phyloP scores from a whole-genome alignment of 1,140 invertebrate genomes.

The Penaeus chinensis region DNA sequence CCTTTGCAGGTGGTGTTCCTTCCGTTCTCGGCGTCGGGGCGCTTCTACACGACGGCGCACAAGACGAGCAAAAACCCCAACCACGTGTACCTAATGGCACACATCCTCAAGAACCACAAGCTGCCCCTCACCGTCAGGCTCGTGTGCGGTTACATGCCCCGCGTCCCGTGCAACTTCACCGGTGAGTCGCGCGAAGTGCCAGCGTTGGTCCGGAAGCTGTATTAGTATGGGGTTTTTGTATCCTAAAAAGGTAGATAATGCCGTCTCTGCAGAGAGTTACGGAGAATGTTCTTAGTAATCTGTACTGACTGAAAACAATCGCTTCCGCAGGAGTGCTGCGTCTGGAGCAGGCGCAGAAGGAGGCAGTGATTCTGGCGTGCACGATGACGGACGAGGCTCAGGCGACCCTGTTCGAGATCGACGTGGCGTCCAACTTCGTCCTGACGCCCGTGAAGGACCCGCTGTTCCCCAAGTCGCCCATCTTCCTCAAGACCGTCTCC shows the following conservation, averaged over 20 bases:
- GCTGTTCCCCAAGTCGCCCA: conserved; percentile 57
- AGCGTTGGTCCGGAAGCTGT: no score
- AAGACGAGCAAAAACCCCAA: conserved; percentile 65
- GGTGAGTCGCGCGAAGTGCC: conserved; percentile 60
- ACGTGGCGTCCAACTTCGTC: conserved; percentile 67
- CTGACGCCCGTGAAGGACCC: conserved; percentile 64
- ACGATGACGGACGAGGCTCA: conserved; percentile 67
- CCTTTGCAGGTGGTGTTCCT: conserved; percentile 67
- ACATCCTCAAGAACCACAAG: conserved; percentile 65
- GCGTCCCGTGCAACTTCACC: conserved; percentile 66
- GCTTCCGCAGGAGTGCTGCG: conserved; percentile 66
- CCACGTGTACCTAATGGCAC: conserved; percentile 67
- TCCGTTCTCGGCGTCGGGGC: conserved; percentile 67
- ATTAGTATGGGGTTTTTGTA: no score
- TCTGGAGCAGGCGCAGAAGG: conserved; percentile 66
- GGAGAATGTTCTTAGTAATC: conserved; percentile 26
- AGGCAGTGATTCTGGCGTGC: conserved; percentile 68
- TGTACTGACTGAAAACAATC: background rate
- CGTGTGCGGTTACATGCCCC: conserved; percentile 67
- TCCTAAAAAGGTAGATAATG: background rate
- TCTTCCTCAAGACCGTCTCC: conserved; percentile 63
- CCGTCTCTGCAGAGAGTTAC: background rate
- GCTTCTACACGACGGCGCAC: conserved; percentile 68
- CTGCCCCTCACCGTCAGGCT: conserved; percentile 67
- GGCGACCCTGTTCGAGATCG: conserved; percentile 68